Conservation (phyloP, 2,888 invertebrate species). For the Polyommatus iphigenia region DNA sequence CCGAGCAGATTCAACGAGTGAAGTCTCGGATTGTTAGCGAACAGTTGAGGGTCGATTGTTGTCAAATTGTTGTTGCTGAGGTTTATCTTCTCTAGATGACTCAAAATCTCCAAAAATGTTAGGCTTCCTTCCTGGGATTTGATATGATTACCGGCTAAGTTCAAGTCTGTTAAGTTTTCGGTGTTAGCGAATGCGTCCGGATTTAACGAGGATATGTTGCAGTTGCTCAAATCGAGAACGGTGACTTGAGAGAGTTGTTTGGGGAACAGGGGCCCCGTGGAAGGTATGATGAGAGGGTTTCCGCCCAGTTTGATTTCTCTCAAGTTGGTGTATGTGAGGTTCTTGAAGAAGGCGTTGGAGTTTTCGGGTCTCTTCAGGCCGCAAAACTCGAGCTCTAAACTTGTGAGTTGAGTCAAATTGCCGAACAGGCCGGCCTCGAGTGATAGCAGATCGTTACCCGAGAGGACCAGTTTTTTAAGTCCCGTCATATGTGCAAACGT, state of each 20-base stretch:
- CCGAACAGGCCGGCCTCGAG: conserved; percentile 84
- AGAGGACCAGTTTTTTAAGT: conserved; percentile 83
- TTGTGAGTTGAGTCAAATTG: conserved; percentile 83
- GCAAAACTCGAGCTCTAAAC: conserved; percentile 84
- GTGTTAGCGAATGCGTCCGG: conserved; percentile 81
- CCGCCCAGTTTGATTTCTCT: conserved; percentile 84
- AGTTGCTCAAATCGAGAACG: conserved; percentile 83
- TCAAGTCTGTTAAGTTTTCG: conserved; percentile 82
- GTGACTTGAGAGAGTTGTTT: conserved; percentile 83
- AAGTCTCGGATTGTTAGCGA: conserved; percentile 79
- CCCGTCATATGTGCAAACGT: conserved; percentile 85
- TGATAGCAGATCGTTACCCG: conserved; percentile 84
- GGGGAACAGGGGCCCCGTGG: conserved; percentile 81
- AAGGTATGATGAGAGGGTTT: conserved; percentile 83
- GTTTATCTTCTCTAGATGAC: conserved; percentile 81
- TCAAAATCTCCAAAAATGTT: conserved; percentile 77
- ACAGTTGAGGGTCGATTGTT: conserved; percentile 78
- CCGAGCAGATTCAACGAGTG: conserved; percentile 82
- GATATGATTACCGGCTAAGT: conserved; percentile 81
- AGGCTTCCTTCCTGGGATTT: conserved; percentile 72
- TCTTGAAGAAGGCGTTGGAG: conserved; percentile 84
- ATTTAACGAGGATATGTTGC: conserved; percentile 81
- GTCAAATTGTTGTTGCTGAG: conserved; percentile 83
- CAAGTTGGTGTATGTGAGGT: conserved; percentile 82
- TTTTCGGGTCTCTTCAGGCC: conserved; percentile 83